These are phyloP conservation scores for Iguana delicatissima DNA, from an alignment of 2,797 vertebrate species.

Conservation along the genomic window DNA sequence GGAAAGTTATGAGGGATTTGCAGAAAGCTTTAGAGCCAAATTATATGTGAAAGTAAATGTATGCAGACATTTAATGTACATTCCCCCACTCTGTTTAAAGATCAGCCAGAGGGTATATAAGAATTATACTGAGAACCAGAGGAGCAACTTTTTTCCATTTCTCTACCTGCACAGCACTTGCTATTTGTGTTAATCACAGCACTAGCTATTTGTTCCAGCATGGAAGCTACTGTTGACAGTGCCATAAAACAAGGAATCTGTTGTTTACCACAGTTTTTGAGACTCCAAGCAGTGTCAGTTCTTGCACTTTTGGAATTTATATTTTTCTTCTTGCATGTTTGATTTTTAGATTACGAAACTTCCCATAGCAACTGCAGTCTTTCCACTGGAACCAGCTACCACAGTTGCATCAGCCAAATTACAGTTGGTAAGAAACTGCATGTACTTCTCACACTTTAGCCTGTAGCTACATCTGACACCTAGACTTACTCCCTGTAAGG, in stretches of 20 bases:
- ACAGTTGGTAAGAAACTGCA: conserved; percentile 83
- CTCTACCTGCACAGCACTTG: background rate
- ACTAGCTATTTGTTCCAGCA: no score
- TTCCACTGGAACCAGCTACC: conserved; percentile 86
- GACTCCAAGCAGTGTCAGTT: background rate
- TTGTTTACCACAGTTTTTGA: background rate
- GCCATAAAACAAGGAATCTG: background rate
- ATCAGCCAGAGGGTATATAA: no score
- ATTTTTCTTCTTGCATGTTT: conserved; percentile 36
- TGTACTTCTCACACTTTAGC: background rate
- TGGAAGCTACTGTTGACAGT: background rate
- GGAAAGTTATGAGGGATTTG: background rate
- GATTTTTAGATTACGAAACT: conserved; percentile 81
- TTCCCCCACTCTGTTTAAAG: background rate
- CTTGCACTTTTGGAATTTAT: background rate
- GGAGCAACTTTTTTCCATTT: background rate
- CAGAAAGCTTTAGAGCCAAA: background rate
- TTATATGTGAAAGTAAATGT: background rate
- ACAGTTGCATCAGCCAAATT: conserved; percentile 89
- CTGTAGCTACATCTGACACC: no score
- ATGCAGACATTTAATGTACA: background rate
- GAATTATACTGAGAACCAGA: no score
- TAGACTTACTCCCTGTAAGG: no score
- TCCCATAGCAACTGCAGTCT: conserved; percentile 84
- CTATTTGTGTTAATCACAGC: no score